Base-by-base conservation (phyloP, 2,888 invertebrate species). In the Archips xylosteana region DNA sequence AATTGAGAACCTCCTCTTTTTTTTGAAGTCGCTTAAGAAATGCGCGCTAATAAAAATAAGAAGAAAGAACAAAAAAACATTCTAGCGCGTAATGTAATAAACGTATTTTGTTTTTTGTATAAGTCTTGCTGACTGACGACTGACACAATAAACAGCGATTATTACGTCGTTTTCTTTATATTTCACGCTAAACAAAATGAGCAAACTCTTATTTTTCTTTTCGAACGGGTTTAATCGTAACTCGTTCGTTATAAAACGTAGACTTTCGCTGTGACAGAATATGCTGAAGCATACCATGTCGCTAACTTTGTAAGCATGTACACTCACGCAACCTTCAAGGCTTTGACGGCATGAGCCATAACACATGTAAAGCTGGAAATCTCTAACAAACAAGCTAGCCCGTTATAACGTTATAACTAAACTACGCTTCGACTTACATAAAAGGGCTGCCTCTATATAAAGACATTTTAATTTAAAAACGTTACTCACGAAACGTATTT, bases 291-390 rank as follows among this genome's bases (percentile, higher is more conserved):
- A 60, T 36, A 36, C 60, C 36, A 49, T 34, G 34, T 64, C 34
- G 64, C 64, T 13, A 34, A 57, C 32, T 32, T 15, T 57, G 10
- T 57, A 57, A 49, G 23, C 32, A 76, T 75, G 72, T 70, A 72
- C 74, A 76, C 74, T 74, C 76, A 76, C 76, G 75, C 76, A 74
- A 73, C 66, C 75, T 72, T 76, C 72, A 75, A 75, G 66, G 61
- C 61, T 61, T 49, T 51, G 23, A 47, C 60, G 68, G 60, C 60
- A 60, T 68, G n/a, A 47, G 47, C 66, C 42, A 63, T 54, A 54
- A 39, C 65, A 65, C 49, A 39, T 54, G 57, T 59, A 68, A 63
- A 49, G 34, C 12, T 49, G 34, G 15, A 45, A 68, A 68, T 61
- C 32, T 60, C 49, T 23, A 60, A 60, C 68, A 34, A 60, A 60